Evolutionary conservation across 2,888 invertebrate genomes (phyloP).

Genomic region (Steromphala cineraria): DNA sequence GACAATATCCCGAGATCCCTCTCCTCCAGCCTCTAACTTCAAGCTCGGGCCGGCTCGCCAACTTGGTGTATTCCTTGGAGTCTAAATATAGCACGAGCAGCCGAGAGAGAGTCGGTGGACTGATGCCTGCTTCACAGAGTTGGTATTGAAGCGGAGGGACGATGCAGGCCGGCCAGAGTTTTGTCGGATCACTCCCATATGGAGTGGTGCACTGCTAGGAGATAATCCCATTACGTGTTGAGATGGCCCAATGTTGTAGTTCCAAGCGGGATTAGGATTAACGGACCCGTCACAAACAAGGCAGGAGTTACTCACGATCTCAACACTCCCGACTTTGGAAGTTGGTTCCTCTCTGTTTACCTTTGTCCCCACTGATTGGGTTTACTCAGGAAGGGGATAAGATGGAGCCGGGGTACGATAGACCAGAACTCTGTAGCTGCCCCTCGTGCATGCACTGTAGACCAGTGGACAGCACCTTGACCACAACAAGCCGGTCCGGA

Average conservation of each 20-base stretch:
- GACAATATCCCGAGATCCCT: background rate
- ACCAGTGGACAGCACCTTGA: too few relatives aligned
- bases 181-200: background rate
- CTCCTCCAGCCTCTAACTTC: background rate
- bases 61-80: too few relatives aligned
- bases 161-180: background rate
- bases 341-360: background rate
- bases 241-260: background rate
- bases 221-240: constrained; percentile 12
- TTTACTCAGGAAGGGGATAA: background rate
- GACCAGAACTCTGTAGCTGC: background rate
- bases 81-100: background rate
- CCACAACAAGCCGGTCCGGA: background rate
- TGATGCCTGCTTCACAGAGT: background rate
- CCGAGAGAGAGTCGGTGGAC: background rate
- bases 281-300: background rate
- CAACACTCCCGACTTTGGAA: background rate
- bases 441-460: too few relatives aligned
- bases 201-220: background rate
- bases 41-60: background rate
- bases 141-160: background rate
- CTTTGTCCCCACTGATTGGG: background rate
- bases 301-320: background rate
- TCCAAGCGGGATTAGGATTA: background rate
- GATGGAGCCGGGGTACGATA: background rate